Percentiles rank a stretch among this genome's conserved stretches.
Evolutionary conservation across 1,140 invertebrate genomes (phyloP).

Genomic region (Trissolcus basalis): DNA sequence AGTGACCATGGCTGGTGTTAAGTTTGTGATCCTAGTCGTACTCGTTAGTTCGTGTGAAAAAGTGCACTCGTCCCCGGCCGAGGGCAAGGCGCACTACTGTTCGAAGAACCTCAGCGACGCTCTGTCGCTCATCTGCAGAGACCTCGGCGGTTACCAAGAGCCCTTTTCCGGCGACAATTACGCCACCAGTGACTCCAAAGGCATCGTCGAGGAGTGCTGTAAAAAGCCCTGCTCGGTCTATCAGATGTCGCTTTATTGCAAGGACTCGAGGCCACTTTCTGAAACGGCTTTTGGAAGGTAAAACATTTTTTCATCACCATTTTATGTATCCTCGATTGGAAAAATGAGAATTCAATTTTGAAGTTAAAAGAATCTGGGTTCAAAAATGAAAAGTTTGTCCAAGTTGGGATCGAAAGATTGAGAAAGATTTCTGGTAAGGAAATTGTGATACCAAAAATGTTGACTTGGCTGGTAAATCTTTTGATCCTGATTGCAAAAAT

Average conservation of each 20-base stretch:
- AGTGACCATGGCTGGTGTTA: conserved; percentile 32
- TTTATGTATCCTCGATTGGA: background rate
- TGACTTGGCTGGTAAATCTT: no score
- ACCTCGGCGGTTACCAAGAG: conserved; percentile 46
- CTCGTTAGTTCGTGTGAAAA: conserved; percentile 14
- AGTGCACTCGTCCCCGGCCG: conserved; percentile 15
- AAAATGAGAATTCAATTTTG: no score
- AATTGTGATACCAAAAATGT: no score
- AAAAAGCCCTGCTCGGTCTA: conserved; percentile 44
- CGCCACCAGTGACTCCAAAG: conserved; percentile 15
- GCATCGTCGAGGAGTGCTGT: conserved; percentile 53
- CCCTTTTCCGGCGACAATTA: conserved; percentile 33
- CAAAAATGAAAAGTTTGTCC: no score
- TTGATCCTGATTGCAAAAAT: no score
- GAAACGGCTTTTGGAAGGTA: conserved; percentile 38
- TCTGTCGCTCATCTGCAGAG: conserved; percentile 40
- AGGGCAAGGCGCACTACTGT: conserved; percentile 42
- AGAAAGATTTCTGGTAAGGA: no score
- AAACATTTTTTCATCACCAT: no score
- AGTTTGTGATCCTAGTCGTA: conserved; percentile 45
- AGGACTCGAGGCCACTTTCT: conserved; percentile 27
- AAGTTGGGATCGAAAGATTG: no score
- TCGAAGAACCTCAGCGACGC: conserved; percentile 51
- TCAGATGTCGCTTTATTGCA: conserved; percentile 49
- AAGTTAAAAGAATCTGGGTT: no score